phyloP scores from a whole-genome alignment of 2,888 invertebrate species.

The Thyatira batis region DNA sequence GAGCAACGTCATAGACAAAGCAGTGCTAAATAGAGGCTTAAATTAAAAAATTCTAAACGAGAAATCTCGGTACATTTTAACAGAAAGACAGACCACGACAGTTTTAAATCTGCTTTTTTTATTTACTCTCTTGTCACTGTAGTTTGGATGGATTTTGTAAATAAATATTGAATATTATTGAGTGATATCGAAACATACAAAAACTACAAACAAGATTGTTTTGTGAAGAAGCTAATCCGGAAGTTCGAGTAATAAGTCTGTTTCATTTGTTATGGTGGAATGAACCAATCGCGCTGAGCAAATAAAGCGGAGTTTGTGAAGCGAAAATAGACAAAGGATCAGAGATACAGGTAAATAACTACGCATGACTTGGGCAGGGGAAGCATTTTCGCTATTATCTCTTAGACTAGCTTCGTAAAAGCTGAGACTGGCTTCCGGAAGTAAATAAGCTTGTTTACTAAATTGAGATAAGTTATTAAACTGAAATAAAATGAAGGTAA shows the following conservation, averaged over 20 bases:
- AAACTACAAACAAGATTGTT: constrained; percentile 10
- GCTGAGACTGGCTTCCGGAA: constrained; percentile 30
- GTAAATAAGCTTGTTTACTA: constrained; percentile 30
- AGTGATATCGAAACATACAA: neutral
- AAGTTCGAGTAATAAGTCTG: constrained; percentile 68
- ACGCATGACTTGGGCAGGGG: constrained; percentile 61
- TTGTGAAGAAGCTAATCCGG: constrained; percentile 63
- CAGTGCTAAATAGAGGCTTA: no score
- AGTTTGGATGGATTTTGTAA: neutral
- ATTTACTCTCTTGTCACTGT: no score
- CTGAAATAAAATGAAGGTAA: neutral
- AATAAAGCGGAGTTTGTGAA: constrained; percentile 74
- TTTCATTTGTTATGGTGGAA: constrained; percentile 72
- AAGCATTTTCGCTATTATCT: constrained; percentile 63
- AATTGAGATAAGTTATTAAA: constrained; percentile 5
- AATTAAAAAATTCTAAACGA: neutral
- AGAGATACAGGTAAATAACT: constrained; percentile 76
- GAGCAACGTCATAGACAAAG: neutral
- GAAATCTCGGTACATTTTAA: neutral
- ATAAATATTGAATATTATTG: neutral
- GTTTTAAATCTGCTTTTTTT: no score
- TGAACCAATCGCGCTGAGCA: constrained; percentile 72
- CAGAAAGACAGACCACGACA: no score
- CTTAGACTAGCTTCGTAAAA: constrained; percentile 46
- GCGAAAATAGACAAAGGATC: constrained; percentile 79